Percentiles rank a stretch among this genome's conserved stretches.
phyloP scores from a whole-genome alignment of 2,888 invertebrate species.

The Orthonevra nobilis region DNA sequence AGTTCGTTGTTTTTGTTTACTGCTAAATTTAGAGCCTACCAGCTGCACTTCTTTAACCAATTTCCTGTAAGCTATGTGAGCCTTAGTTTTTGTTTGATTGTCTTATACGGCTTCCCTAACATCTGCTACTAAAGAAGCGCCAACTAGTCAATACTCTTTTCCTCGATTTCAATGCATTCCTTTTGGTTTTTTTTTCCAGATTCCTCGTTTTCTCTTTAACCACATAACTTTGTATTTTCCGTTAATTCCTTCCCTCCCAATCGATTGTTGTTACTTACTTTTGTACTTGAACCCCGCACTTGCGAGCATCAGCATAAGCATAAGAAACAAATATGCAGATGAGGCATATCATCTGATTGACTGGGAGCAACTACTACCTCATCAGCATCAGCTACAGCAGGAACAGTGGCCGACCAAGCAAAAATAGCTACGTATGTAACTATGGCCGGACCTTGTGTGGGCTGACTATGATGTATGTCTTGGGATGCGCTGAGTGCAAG shows the following conservation, averaged over 20 bases:
- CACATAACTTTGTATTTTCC: conserved; percentile 4
- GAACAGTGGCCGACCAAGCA: conserved; percentile 40
- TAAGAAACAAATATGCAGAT: conserved; percentile 55
- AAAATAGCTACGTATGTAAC: background rate
- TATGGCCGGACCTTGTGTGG: conserved; percentile 54
- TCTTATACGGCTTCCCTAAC: too few species aligned
- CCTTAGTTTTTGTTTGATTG: too few species aligned
- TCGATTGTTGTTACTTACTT: conserved; percentile 22
- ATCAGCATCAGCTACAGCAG: conserved; percentile 6
- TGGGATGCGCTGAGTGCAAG: too few species aligned
- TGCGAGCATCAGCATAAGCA: conserved; percentile 15
- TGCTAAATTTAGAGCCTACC: too few species aligned
- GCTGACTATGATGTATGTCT: conserved; percentile 26
- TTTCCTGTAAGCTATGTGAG: too few species aligned
- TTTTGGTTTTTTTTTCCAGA: background rate
- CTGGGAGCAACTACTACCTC: conserved; percentile 44
- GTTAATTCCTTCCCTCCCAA: conserved; percentile 25
- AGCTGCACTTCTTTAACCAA: too few species aligned
- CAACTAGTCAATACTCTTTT: conserved; percentile 30
- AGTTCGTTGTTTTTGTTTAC: too few species aligned
- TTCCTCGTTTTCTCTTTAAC: background rate
- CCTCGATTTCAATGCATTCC: too few species aligned
- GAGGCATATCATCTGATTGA: conserved; percentile 63
- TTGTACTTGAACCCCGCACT: conserved; percentile 21
- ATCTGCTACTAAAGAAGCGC: too few species aligned